Evolutionary conservation across 1,140 invertebrate species (phyloP).

Genomic region (Harpegnathos saltator): DNA sequence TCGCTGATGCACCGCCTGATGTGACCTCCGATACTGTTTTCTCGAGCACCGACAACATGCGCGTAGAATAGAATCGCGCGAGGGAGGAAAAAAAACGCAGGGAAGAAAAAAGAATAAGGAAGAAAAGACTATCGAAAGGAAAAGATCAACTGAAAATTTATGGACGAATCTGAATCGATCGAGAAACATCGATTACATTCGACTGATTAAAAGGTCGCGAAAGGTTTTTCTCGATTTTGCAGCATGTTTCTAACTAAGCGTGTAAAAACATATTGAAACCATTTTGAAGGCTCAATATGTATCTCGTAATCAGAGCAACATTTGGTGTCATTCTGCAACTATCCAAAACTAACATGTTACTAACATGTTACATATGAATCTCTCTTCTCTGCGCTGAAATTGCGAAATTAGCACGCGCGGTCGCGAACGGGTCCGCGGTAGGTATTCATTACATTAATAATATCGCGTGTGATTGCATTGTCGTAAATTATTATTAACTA

Average conservation of each 20-base stretch:
- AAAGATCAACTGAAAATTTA: constrained; percentile 29
- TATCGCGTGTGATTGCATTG: constrained; percentile 58
- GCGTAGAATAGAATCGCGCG: constrained; percentile 1
- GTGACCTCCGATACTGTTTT: constrained; percentile 42
- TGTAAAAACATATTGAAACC: too few relatives aligned
- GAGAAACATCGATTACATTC: constrained; percentile 31
- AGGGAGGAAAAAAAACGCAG: neutral
- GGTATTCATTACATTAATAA: constrained; percentile 62
- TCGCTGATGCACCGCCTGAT: constrained; percentile 14
- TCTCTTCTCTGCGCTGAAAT: constrained; percentile 35
- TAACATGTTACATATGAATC: too few relatives aligned
- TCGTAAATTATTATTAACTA: constrained; percentile 60
- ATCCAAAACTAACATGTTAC: constrained; percentile 45
- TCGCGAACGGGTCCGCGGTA: constrained; percentile 8
- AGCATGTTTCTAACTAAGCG: too few relatives aligned
- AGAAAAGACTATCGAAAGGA: too few relatives aligned
- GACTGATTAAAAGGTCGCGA: too few relatives aligned
- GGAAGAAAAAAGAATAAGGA: too few relatives aligned
- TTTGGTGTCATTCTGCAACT: constrained; percentile 46
- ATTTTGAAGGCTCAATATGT: too few relatives aligned
- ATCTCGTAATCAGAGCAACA: neutral
- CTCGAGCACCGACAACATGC: constrained; percentile 5
- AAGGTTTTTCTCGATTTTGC: too few relatives aligned
- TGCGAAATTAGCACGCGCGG: constrained; percentile 50
- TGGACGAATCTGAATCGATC: constrained; percentile 10